Evolutionary conservation across 2,113 vertebrate species (phyloP).

Genomic region (Urocynchramus pylzowi): DNA sequence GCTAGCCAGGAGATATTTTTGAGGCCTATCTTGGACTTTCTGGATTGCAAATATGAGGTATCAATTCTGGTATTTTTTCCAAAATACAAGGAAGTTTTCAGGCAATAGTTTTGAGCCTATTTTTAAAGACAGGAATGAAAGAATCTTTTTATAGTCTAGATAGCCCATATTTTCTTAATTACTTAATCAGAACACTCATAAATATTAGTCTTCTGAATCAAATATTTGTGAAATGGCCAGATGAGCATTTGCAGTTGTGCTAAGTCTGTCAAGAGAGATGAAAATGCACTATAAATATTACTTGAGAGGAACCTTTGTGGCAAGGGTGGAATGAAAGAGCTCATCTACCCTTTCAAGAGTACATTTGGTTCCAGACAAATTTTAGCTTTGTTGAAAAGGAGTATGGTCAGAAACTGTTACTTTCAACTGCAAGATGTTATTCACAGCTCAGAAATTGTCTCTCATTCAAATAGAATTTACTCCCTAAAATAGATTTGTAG

Average conservation of each 20-base stretch:
- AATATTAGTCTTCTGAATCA: conserved; percentile 7
- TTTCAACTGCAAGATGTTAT: background rate
- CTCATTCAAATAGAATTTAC: background rate
- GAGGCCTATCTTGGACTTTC: background rate
- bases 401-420: background rate
- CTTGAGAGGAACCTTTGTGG: background rate
- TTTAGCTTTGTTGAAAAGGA: background rate
- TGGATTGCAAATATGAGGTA: background rate
- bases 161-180: conserved; percentile 27
- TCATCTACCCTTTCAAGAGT: background rate
- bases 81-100: background rate
- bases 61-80: background rate
- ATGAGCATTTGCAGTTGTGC: background rate
- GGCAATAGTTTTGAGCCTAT: background rate
- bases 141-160: background rate
- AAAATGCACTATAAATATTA: background rate
- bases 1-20: background rate
- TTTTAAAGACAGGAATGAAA: background rate
- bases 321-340: background rate
- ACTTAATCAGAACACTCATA: conserved; percentile 8
- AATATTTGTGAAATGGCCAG: conserved; percentile 1
- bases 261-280: background rate
- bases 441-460: background rate
- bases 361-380: background rate
- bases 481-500: background rate